These are phyloP conservation scores for Cairina moschata DNA, from an alignment of 2,113 vertebrate species.

Conservation along the genomic window DNA sequence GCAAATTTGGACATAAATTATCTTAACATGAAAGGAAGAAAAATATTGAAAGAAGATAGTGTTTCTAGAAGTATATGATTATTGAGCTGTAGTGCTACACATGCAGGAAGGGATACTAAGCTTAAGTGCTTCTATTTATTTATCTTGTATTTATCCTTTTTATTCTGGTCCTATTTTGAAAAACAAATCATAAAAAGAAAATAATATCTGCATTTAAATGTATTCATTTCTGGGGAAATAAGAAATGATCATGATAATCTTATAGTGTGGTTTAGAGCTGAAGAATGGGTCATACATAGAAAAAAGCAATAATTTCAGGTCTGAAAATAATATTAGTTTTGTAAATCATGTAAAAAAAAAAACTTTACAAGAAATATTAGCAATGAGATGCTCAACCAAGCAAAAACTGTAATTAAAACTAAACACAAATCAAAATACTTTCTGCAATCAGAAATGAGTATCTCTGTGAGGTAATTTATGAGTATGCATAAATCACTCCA, in stretches of 20 bases:
- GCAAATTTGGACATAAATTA: background rate
- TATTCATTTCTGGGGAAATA: background rate
- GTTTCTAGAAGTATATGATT: background rate
- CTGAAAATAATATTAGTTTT: conserved; percentile 53
- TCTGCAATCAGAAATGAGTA: conserved; percentile 55
- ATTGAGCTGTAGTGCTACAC: background rate
- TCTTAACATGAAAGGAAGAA: background rate
- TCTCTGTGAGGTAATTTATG: conserved; percentile 44
- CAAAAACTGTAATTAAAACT: conserved; percentile 77
- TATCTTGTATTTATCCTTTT: background rate
- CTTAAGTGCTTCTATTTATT: background rate
- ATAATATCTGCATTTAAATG: background rate
- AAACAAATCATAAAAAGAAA: background rate
- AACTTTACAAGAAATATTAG: conserved; percentile 43
- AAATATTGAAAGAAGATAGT: background rate
- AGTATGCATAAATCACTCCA: conserved; percentile 32
- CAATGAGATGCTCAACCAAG: conserved; percentile 67
- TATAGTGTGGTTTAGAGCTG: background rate
- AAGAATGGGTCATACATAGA: background rate
- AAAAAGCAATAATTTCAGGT: background rate
- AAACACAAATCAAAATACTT: conserved; percentile 66
- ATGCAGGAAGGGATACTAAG: background rate
- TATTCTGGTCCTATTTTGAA: background rate
- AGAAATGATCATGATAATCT: background rate
- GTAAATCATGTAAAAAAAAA: conserved; percentile 57